Conservation (phyloP, 2,113 vertebrate species). For the Tiliqua scincoides region DNA sequence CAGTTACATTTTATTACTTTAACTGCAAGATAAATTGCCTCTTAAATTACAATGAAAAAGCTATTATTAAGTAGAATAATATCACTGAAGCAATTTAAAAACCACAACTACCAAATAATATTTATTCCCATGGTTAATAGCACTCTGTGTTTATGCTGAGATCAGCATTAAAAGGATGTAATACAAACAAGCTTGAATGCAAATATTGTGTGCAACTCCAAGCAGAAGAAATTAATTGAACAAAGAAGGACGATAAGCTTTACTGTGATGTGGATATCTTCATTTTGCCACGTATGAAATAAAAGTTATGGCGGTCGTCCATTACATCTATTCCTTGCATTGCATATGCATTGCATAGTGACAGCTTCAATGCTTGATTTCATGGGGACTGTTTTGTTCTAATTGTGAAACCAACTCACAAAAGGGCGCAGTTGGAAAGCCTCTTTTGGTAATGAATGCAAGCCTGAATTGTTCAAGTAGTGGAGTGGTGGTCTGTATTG, state of each 20-base stretch:
- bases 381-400: not conserved
- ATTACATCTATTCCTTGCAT: not conserved
- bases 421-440: not conserved
- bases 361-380: not conserved
- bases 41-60: slow-evolving; percentile 62
- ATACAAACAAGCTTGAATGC: slow-evolving; percentile 41
- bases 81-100: slow-evolving; percentile 35
- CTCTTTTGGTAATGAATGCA: not conserved
- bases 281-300: slow-evolving; percentile 27
- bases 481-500: not conserved
- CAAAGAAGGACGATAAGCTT: slow-evolving; percentile 7
- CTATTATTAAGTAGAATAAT: slow-evolving; percentile 58
- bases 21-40: slow-evolving; percentile 55
- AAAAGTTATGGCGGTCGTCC: not conserved
- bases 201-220: slow-evolving; percentile 18
- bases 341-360: not conserved
- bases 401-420: not conserved
- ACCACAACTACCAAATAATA: slow-evolving; percentile 47
- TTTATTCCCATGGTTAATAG: slow-evolving; percentile 57
- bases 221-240: slow-evolving; percentile 46
- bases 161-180: slow-evolving; percentile 55
- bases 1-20: slow-evolving; percentile 49
- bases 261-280: slow-evolving; percentile 28
- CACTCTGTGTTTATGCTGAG: slow-evolving; percentile 13
- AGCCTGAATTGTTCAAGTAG: too few species aligned